Evolutionary conservation across 2,888 invertebrate genomes (phyloP).

Genomic region (Lepeophtheirus nordmannii): DNA sequence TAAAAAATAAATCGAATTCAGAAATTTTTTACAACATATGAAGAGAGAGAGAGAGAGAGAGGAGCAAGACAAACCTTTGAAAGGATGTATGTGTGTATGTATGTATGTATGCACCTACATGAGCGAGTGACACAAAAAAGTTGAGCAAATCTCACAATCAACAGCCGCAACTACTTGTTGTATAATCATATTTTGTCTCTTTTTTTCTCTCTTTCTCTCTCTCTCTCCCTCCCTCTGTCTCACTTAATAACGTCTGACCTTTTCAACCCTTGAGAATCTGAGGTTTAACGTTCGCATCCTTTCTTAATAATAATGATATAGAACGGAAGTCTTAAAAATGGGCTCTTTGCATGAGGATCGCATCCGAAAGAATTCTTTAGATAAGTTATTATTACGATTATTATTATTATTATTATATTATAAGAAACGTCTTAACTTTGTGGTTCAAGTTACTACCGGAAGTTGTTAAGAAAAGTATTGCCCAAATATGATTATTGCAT

Average conservation of each 20-base stretch:
- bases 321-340: constrained; percentile 4
- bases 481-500: too few relatives aligned
- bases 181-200: not conserved
- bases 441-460: not conserved
- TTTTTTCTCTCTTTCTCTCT: too few relatives aligned
- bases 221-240: too few relatives aligned
- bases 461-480: not conserved
- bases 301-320: constrained; percentile 3
- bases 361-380: constrained; percentile 2
- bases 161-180: not conserved
- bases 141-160: too few relatives aligned
- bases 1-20: not conserved
- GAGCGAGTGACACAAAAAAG: too few relatives aligned
- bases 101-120: too few relatives aligned
- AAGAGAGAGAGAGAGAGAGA: not conserved
- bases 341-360: constrained; percentile 5
- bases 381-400: constrained; percentile 2
- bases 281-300: constrained; percentile 5
- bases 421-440: not conserved
- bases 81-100: too few relatives aligned
- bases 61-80: not conserved
- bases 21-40: not conserved
- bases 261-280: constrained; percentile 8
- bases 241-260: constrained; percentile 2
- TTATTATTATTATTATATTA: not conserved